A percentile compares a stretch with the other conserved stretches of the same genome.
phyloP scores from a whole-genome alignment of 2,888 invertebrate genomes.

The Galeruca laticollis region DNA sequence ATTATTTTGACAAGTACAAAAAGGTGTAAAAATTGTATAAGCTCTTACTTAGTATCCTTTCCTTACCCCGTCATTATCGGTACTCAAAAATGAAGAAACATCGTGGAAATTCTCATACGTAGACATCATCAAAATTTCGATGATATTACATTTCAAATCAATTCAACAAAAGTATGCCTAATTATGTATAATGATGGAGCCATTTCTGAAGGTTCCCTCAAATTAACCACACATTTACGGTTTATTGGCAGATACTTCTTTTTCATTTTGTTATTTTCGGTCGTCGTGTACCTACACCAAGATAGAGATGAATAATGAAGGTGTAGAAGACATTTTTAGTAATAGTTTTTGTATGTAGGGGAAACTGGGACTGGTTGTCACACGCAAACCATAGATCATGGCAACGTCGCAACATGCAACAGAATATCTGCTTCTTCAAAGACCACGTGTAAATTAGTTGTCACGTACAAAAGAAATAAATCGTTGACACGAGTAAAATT shows the following conservation, averaged over 20 bases:
- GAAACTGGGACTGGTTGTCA: too few species aligned
- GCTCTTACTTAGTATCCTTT: background rate
- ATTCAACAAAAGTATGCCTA: conserved; percentile 62
- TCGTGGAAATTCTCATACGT: conserved; percentile 54
- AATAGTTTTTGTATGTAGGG: too few species aligned
- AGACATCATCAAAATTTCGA: conserved; percentile 52
- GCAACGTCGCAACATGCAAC: too few species aligned
- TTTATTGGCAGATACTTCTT: conserved; percentile 39
- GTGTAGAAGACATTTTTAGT: too few species aligned
- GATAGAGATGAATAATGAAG: too few species aligned
- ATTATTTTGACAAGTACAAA: background rate
- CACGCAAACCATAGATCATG: too few species aligned
- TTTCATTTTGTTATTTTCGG: conserved; percentile 10
- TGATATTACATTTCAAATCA: conserved; percentile 61
- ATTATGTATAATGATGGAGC: conserved; percentile 62
- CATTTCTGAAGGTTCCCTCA: conserved; percentile 53
- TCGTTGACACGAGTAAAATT: too few species aligned
- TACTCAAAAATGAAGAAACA: conserved; percentile 52
- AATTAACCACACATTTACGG: conserved; percentile 52
- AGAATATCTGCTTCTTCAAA: too few species aligned
- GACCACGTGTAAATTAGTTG: too few species aligned
- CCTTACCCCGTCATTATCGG: conserved; percentile 41
- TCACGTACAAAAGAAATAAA: too few species aligned
- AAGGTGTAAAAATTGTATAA: conserved; percentile 14
- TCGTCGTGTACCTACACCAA: too few species aligned